Evolutionary conservation across 2,797 vertebrate species (phyloP).

Genomic region (Natrix natrix): DNA sequence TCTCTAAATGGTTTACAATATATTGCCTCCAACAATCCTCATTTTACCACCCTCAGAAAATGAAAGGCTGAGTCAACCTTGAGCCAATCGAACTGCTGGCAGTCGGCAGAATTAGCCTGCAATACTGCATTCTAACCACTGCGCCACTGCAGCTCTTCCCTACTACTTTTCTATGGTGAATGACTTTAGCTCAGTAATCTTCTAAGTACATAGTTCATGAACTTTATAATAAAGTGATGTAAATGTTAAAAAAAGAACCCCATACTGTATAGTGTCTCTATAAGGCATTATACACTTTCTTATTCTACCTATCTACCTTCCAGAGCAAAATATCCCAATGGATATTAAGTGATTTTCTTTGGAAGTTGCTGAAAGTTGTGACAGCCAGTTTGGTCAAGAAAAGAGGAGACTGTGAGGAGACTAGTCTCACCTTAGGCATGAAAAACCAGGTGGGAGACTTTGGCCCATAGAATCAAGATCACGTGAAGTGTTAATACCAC

Average conservation of each 20-base stretch:
- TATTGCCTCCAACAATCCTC: neutral
- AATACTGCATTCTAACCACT: neutral
- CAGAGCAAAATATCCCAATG: neutral
- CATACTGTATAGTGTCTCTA: neutral
- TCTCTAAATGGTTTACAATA: neutral
- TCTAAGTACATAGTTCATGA: neutral
- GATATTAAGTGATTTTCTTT: neutral
- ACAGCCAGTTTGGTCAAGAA: neutral
- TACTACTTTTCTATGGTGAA: neutral
- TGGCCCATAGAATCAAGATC: too few relatives aligned
- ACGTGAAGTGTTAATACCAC: too few relatives aligned
- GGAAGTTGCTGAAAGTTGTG: neutral
- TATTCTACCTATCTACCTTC: neutral
- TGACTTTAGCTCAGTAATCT: neutral
- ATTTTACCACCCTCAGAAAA: neutral
- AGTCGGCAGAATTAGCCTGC: too few relatives aligned
- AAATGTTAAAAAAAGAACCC: neutral
- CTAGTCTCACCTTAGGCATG: neutral
- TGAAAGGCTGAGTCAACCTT: neutral
- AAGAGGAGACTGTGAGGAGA: neutral
- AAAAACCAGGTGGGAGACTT: neutral
- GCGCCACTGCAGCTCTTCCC: too few relatives aligned
- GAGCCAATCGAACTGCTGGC: neutral
- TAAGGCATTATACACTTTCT: neutral
- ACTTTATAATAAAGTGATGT: neutral